phyloP scores from a whole-genome alignment of 2,888 invertebrate species.

The Drosophila antonietae region DNA sequence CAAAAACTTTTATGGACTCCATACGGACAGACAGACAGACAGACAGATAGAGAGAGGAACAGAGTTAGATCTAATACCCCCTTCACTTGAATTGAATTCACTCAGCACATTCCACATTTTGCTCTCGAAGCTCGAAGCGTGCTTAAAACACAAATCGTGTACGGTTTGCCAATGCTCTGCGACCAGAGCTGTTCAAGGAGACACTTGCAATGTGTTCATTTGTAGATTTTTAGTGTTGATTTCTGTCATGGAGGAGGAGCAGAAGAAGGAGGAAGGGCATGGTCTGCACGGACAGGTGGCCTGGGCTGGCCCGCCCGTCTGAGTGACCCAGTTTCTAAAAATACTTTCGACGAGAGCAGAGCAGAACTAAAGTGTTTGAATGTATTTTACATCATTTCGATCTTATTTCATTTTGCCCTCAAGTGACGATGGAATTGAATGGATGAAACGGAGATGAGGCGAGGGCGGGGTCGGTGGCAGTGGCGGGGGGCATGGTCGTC shows the following conservation, averaged over 20 bases:
- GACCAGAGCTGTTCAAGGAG: slow-evolving; percentile 52
- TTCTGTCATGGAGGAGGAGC: slow-evolving; percentile 6
- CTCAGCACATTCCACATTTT: slow-evolving; percentile 14
- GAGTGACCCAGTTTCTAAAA: slow-evolving; percentile 74
- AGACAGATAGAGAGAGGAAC: slow-evolving; percentile 6
- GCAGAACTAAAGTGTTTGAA: slow-evolving; percentile 69
- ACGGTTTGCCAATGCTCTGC: slow-evolving; percentile 52
- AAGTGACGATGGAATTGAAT: slow-evolving; percentile 24
- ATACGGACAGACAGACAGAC: slow-evolving; percentile 17
- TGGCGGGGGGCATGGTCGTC: neutral
- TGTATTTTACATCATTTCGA: slow-evolving; percentile 76
- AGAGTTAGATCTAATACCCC: neutral
- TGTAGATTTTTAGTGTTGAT: slow-evolving; percentile 62
- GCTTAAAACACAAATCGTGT: slow-evolving; percentile 60
- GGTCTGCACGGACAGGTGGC: slow-evolving; percentile 51
- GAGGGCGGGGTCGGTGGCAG: neutral
- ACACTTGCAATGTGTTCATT: slow-evolving; percentile 67
- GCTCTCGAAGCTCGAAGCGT: slow-evolving; percentile 38
- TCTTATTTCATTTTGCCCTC: slow-evolving; percentile 67
- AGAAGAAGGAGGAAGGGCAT: neutral
- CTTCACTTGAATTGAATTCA: neutral
- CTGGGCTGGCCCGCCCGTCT: slow-evolving; percentile 26
- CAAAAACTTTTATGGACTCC: slow-evolving; percentile 33
- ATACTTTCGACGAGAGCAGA: slow-evolving; percentile 50
- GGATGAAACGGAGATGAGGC: no score